Evolutionary conservation across 2,113 vertebrate species (phyloP), one percentile per base, ranked within the genome.

Genomic region (Paraplagusia blochii): DNA sequence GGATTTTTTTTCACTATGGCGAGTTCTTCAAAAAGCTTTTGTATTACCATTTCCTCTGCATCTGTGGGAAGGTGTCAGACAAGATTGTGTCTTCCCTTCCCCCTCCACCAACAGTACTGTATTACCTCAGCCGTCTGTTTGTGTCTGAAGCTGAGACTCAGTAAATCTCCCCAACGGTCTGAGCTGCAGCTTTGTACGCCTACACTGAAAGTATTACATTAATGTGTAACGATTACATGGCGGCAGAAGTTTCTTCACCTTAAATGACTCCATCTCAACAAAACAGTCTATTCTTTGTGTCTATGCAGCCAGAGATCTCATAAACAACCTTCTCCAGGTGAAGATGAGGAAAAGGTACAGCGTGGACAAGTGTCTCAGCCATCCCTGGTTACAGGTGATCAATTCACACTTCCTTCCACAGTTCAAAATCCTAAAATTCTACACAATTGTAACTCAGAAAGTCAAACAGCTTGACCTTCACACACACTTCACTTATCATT

Each of bases 291-390:
- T 10, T 34, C n/a, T 5, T 46, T 11, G 1, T 73, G 77, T 72
- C 53, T 64, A 70, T 16, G 61, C 85, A 98, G 96, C 95, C 54
- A 98, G 94, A 73, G 96, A 98, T 87, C 91, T 98, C 80, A 98
- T 98, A 88, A 98, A 97, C 83, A 98, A 98, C 82, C 93, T 98
- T 64, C 94, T 98, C 71, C 96, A 98, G 89, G 96, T 98, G 81
- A 98, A 98, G 89, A 98, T 98, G 95, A 95, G 96, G 82, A 97
- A 98, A 83, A 93, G 96, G 66, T 98, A 94, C 88, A 98, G 96
- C 63, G 96, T 98, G 85, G 96, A 97, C 85, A 98, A 98, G 85
- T 97, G 95, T 69, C 95, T 98, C 70, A 98, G 95, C 88, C 96
- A 98, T 69, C 96, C 96, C 0, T 98, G 96, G 96, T 87, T 98